Conservation (phyloP, 2,888 invertebrate genomes). For the Catocala nupta region DNA sequence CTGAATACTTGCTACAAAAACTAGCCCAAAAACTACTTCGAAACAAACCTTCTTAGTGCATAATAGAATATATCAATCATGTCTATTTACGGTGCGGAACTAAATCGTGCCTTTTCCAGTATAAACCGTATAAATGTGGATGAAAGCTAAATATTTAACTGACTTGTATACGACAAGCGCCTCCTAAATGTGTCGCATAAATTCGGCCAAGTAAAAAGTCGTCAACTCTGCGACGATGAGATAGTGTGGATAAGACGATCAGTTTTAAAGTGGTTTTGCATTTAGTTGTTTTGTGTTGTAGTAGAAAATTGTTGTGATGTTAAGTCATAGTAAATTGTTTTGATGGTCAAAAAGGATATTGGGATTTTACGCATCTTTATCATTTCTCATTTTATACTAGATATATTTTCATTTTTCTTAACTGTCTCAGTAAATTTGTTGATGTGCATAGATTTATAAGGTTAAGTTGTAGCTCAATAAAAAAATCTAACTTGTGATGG, state of each 20-base stretch:
- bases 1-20: slow-evolving; percentile 1
- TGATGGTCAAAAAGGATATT: too few relatives aligned
- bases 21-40: background rate
- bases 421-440: too few relatives aligned
- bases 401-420: too few relatives aligned
- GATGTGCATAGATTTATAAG: too few relatives aligned
- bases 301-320: too few relatives aligned
- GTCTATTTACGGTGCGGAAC: slow-evolving; percentile 73
- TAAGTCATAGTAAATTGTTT: too few relatives aligned
- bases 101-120: slow-evolving; percentile 70
- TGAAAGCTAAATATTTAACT: slow-evolving; percentile 81
- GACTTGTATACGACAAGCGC: slow-evolving; percentile 80
- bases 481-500: too few relatives aligned
- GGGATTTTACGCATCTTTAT: too few relatives aligned
- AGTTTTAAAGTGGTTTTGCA: too few relatives aligned
- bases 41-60: slow-evolving; percentile 20
- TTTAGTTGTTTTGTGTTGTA: too few relatives aligned
- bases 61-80: slow-evolving; percentile 71
- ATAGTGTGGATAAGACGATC: slow-evolving; percentile 54
- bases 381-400: too few relatives aligned
- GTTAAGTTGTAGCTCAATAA: too few relatives aligned
- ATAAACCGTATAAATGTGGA: slow-evolving; percentile 81
- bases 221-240: slow-evolving; percentile 66
- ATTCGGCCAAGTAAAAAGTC: slow-evolving; percentile 82
- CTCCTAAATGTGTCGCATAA: slow-evolving; percentile 84